These are phyloP conservation scores for Eristalis arbustorum DNA, from an alignment of 2,888 invertebrate species.

Conservation along the genomic window DNA sequence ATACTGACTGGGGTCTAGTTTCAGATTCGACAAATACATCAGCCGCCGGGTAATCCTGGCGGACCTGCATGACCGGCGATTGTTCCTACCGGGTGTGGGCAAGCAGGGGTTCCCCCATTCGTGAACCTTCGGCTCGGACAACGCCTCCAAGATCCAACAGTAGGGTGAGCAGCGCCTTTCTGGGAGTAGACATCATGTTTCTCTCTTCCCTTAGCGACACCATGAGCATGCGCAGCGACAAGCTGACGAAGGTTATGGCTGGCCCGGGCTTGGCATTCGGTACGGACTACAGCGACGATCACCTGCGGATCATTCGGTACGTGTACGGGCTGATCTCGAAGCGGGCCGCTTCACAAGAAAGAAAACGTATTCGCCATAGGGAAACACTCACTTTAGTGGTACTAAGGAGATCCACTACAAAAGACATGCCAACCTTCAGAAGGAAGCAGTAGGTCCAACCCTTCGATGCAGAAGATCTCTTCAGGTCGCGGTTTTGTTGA, in stretches of 20 bases:
- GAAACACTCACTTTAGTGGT: too few relatives aligned
- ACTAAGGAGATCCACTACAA: too few relatives aligned
- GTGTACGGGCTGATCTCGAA: constrained; percentile 83
- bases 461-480: too few relatives aligned
- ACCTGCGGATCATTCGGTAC: constrained; percentile 73
- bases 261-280: constrained; percentile 77
- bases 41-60: constrained; percentile 85
- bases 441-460: too few relatives aligned
- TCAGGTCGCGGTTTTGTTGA: too few relatives aligned
- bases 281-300: constrained; percentile 71
- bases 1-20: not conserved
- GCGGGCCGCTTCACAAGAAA: too few relatives aligned
- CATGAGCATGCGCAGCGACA: constrained; percentile 77
- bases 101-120: constrained; percentile 78
- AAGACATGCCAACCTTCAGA: too few relatives aligned
- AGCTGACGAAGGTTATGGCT: constrained; percentile 80
- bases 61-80: constrained; percentile 82
- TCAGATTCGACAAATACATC: constrained; percentile 90
- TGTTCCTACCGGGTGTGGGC: constrained; percentile 81
- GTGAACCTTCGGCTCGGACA: constrained; percentile 84
- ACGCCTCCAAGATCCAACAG: constrained; percentile 87
- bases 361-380: too few relatives aligned
- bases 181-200: not conserved
- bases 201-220: constrained; percentile 79
- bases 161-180: constrained; percentile 78